These are phyloP conservation scores for Andrena haemorrhoa DNA, from an alignment of 2,888 invertebrate genomes.

Conservation along the genomic window DNA sequence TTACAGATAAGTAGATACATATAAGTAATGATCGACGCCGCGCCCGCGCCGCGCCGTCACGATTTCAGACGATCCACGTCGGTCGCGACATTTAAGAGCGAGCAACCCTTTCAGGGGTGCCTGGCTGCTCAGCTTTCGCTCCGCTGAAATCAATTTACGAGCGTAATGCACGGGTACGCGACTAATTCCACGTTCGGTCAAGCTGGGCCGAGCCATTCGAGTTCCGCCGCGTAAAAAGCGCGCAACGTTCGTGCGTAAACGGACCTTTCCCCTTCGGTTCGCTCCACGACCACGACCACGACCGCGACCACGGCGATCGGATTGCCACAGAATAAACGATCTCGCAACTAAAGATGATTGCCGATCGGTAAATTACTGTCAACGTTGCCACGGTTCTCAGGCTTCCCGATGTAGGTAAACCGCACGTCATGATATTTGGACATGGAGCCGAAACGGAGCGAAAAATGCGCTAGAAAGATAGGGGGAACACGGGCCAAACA, in stretches of 20 bases:
- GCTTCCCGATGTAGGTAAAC: neutral
- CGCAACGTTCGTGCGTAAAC: slow-evolving; percentile 24
- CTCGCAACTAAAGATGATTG: neutral
- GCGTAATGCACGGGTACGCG: slow-evolving; percentile 76
- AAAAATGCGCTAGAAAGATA: neutral
- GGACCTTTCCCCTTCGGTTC: neutral
- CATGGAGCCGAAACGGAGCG: neutral
- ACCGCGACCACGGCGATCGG: neutral
- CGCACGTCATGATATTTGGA: too few relatives aligned
- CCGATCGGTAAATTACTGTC: neutral
- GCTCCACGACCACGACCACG: neutral
- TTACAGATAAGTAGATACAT: too few relatives aligned
- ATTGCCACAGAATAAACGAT: neutral
- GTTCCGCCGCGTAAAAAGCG: slow-evolving; percentile 67
- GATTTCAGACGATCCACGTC: neutral
- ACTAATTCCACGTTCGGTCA: slow-evolving; percentile 69
- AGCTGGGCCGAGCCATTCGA: slow-evolving; percentile 57
- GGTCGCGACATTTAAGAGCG: neutral
- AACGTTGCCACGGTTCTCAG: neutral
- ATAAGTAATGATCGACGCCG: neutral
- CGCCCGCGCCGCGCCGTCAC: neutral
- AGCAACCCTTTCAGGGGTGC: slow-evolving; percentile 46
- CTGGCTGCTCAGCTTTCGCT: slow-evolving; percentile 62
- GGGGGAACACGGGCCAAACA: neutral
- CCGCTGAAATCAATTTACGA: slow-evolving; percentile 77